phyloP scores from a whole-genome alignment of 2,888 invertebrate species.

The Dichetophora obliterata region DNA sequence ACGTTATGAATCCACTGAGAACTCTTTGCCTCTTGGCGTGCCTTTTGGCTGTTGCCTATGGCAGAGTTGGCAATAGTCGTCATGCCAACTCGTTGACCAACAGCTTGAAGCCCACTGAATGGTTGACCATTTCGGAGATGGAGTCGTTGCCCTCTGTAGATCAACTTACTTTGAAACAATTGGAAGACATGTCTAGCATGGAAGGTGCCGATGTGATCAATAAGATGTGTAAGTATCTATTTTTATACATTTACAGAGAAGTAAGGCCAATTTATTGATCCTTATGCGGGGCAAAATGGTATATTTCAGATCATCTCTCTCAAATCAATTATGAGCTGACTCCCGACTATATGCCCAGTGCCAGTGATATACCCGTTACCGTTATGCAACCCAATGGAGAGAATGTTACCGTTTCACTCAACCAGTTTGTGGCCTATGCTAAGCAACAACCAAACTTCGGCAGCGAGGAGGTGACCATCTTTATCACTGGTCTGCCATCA shows the following conservation, averaged over 20 bases:
- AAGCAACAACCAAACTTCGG: constrained; percentile 53
- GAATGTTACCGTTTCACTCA: constrained; percentile 54
- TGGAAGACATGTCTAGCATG: constrained; percentile 58
- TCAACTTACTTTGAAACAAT: constrained; percentile 54
- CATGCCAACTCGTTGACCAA: constrained; percentile 49
- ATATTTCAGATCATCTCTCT: constrained; percentile 56
- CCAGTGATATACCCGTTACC: constrained; percentile 56
- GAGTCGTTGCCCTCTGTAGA: constrained; percentile 59
- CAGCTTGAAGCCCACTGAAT: constrained; percentile 57
- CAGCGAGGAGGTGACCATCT: constrained; percentile 62
- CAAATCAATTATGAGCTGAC: constrained; percentile 57
- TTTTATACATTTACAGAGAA: not conserved
- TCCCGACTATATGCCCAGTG: constrained; percentile 52
- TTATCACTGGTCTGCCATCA: constrained; percentile 62
- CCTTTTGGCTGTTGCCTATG: constrained; percentile 53
- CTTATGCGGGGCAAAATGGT: not conserved
- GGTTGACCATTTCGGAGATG: constrained; percentile 58
- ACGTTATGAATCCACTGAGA: constrained; percentile 59
- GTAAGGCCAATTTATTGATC: not conserved
- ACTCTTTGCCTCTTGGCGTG: constrained; percentile 56
- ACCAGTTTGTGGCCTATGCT: constrained; percentile 51
- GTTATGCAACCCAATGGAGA: constrained; percentile 57
- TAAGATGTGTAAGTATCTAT: constrained; percentile 58
- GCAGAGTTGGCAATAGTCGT: constrained; percentile 28
- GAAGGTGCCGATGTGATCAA: constrained; percentile 59